Base-by-base conservation (phyloP, 1,140 invertebrate species). In the Streblospio benedicti region DNA sequence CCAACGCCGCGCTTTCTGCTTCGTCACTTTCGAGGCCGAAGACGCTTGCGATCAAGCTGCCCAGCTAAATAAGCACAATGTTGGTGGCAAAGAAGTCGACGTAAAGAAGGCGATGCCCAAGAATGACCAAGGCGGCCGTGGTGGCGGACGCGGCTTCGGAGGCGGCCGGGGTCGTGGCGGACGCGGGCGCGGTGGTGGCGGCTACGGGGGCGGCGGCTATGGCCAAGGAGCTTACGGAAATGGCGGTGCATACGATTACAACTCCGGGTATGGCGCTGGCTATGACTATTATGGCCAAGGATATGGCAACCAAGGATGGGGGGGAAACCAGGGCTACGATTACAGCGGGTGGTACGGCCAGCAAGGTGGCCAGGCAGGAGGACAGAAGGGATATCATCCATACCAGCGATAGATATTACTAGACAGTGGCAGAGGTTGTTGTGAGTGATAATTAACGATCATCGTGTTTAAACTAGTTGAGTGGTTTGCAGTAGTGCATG, bases 311-410 rank as follows among this genome's bases (percentile, higher is more conserved):
- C 9, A 9, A 38, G n/a, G 35, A 38, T 9, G n/a, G 9, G 35
- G 35, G 9, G 35, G 9, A 38, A n/a, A n/a, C 35, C n/a, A 4
- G 9, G 18, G 35, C 12, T 57, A 57, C 20, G 55, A 57, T 18
- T 57, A 57, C 55, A 57, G 55, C 38, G 47, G 38, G 27, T 57
- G 55, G 55, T 57, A 57, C 30, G 55, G 33, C 20, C 50, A 52
- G 50, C 55, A 57, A 57, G 55, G 47, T 57, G n/a, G n/a, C n/a
- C n/a, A n/a, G n/a, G n/a, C n/a, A n/a, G n/a, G n/a, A n/a, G n/a
- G n/a, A n/a, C n/a, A n/a, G n/a, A n/a, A n/a, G n/a, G n/a, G n/a
- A n/a, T n/a, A n/a, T n/a, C n/a, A n/a, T n/a, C n/a, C n/a, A n/a
- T n/a, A n/a, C n/a, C n/a, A n/a, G n/a, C n/a, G n/a, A n/a, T n/a